Conservation (phyloP, 2,888 invertebrate species). For the Dynastes tityus region DNA sequence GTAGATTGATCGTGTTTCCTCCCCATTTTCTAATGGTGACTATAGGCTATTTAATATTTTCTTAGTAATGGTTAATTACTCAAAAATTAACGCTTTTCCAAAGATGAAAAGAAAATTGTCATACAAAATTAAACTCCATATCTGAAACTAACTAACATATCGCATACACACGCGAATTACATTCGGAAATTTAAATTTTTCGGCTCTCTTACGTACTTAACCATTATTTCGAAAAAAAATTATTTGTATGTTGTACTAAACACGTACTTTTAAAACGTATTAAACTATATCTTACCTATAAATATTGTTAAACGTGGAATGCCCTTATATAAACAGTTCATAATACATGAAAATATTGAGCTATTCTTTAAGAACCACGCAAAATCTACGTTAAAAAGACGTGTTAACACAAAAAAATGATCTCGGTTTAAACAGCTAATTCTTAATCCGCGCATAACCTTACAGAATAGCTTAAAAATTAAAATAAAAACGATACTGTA, state of each 20-base stretch:
- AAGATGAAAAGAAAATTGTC: neutral
- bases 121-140: neutral
- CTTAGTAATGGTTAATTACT: conserved; percentile 47
- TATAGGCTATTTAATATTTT: conserved; percentile 12
- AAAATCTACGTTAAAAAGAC: neutral
- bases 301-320: conserved; percentile 25
- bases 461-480: conserved; percentile 42
- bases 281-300: conserved; percentile 29
- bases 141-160: conserved; percentile 1
- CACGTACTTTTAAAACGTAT: conserved; percentile 6
- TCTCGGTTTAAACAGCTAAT: conserved; percentile 8
- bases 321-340: neutral
- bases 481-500: conserved; percentile 22
- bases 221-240: conserved; percentile 45
- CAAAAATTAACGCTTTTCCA: no score
- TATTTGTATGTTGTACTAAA: conserved; percentile 26
- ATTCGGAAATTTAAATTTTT: neutral
- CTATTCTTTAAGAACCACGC: conserved; percentile 37
- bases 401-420: neutral
- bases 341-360: conserved; percentile 14
- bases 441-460: conserved; percentile 27
- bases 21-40: neutral
- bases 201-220: conserved; percentile 12
- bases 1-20: conserved; percentile 18
- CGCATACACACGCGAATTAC: neutral